A percentile compares a stretch with the other conserved stretches of the same genome.
phyloP scores from a whole-genome alignment of 2,113 vertebrate genomes.

The Gymnarchus niloticus region DNA sequence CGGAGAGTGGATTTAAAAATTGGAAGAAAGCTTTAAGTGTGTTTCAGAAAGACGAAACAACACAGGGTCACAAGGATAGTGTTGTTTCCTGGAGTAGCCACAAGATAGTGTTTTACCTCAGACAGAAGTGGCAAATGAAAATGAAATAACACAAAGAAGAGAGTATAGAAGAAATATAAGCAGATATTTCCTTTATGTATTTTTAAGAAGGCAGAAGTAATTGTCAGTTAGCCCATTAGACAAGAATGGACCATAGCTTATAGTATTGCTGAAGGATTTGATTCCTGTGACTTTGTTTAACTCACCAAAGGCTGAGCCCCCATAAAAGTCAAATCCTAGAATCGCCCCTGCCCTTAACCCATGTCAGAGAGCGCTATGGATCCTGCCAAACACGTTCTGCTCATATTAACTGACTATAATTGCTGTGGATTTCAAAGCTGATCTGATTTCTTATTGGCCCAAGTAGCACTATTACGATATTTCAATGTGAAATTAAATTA shows the following conservation, averaged over 20 bases:
- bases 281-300: no score
- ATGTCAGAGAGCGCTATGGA: neutral
- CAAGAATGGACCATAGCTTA: no score
- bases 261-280: no score
- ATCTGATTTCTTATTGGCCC: no score
- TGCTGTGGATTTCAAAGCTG: neutral
- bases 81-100: neutral
- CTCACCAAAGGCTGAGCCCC: no score
- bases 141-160: neutral
- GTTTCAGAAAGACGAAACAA: neutral
- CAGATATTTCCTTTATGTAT: no score
- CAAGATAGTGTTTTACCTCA: neutral
- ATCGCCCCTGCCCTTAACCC: neutral
- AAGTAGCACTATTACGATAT: no score
- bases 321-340: no score
- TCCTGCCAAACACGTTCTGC: neutral
- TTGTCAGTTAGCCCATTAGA: no score
- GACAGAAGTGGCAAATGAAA: neutral
- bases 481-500: no score
- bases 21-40: neutral
- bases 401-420: neutral
- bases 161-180: neutral
- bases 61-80: neutral
- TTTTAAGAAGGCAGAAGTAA: no score
- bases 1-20: neutral